These are phyloP conservation scores for Leucophora obtusa DNA, from an alignment of 2,888 invertebrate species.

Conservation along the genomic window DNA sequence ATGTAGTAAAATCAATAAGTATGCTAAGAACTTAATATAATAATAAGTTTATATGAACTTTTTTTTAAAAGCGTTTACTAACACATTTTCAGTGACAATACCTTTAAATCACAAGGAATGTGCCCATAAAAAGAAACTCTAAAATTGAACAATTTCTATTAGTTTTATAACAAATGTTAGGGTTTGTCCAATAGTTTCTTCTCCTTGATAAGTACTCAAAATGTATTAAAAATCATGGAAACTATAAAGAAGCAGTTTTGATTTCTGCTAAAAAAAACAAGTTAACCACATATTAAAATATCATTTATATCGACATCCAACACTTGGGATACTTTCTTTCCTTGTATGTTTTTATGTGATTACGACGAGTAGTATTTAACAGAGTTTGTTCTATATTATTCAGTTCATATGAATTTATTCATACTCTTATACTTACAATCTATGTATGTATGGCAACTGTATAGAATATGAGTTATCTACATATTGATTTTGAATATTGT, in stretches of 20 bases:
- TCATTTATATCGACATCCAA: too few species aligned
- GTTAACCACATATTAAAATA: too few species aligned
- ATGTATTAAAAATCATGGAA: too few species aligned
- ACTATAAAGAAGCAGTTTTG: too few species aligned
- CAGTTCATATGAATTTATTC: conserved; percentile 1
- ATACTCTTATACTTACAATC: neutral
- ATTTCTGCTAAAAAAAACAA: too few species aligned
- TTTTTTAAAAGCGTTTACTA: conserved; percentile 34
- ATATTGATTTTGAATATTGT: neutral
- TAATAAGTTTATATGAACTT: conserved; percentile 48
- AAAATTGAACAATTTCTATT: too few species aligned
- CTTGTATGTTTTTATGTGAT: too few species aligned
- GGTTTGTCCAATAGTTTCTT: too few species aligned
- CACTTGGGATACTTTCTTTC: too few species aligned
- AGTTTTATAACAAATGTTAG: too few species aligned
- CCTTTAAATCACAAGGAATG: neutral
- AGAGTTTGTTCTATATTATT: neutral
- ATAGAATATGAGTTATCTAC: neutral
- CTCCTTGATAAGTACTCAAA: too few species aligned
- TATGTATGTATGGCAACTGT: neutral
- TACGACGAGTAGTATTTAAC: neutral
- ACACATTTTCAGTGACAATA: conserved; percentile 42
- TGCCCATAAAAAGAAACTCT: too few species aligned
- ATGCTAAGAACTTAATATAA: conserved; percentile 57
- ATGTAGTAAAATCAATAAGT: conserved; percentile 56